phyloP scores from a whole-genome alignment of 2,113 vertebrate species.

The Oryzias javanicus region DNA sequence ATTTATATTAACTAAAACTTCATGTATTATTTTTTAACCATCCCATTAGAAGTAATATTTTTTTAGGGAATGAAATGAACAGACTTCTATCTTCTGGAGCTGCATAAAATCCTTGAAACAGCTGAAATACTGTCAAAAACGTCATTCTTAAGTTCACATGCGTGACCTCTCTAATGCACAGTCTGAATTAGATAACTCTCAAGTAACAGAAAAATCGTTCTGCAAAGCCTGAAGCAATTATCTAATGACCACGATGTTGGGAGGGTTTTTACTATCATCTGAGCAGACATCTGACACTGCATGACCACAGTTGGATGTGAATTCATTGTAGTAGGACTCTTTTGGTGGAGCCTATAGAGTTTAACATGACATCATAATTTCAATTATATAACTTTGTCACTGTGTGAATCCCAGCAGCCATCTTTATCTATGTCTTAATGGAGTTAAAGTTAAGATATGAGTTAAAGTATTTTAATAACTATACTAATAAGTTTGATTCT shows the following conservation, averaged over 20 bases:
- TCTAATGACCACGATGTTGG: conserved; percentile 30
- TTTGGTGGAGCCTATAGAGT: background rate
- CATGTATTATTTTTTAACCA: no score
- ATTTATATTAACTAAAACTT: no score
- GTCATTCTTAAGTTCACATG: background rate
- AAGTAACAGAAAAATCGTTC: conserved; percentile 9
- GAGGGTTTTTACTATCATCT: conserved; percentile 55
- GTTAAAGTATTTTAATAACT: no score
- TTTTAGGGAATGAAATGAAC: no score
- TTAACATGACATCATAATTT: conserved; percentile 18
- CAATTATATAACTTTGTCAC: conserved; percentile 20
- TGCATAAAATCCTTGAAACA: no score
- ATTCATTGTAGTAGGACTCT: background rate
- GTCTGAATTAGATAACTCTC: conserved; percentile 13
- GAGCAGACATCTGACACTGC: conserved; percentile 43
- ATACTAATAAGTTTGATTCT: background rate
- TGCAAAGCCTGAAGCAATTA: conserved; percentile 12
- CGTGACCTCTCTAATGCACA: background rate
- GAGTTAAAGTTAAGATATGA: no score
- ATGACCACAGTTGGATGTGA: conserved; percentile 17
- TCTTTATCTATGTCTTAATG: no score
- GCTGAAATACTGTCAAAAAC: no score
- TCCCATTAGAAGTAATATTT: no score
- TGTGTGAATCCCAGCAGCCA: no score
- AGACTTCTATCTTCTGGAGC: no score